Evolutionary conservation across 2,888 invertebrate species (phyloP).

Genomic region (Euplagia quadripunctaria): DNA sequence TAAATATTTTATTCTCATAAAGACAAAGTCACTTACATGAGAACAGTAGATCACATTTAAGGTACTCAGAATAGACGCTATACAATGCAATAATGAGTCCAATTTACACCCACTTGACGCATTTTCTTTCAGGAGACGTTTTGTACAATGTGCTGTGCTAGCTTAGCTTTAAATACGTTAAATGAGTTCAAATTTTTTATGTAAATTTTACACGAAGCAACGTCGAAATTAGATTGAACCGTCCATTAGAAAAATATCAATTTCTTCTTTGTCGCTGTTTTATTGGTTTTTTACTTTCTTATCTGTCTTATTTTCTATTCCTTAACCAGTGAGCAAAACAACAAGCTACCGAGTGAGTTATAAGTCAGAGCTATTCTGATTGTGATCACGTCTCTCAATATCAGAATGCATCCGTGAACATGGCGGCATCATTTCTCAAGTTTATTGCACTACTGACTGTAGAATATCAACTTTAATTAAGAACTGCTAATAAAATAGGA

Average conservation of each 20-base stretch:
- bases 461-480: slow-evolving; percentile 1
- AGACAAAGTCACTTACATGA: no score
- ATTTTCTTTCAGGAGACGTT: no score
- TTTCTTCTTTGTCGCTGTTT: neutral
- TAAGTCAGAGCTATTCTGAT: slow-evolving; percentile 30
- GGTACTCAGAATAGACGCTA: no score
- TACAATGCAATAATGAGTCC: no score
- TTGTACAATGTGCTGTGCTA: no score
- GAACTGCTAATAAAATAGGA: neutral
- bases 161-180: no score
- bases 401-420: slow-evolving; percentile 21
- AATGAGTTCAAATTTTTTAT: no score
- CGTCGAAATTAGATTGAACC: neutral
- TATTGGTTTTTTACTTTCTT: neutral
- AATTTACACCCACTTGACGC: no score
- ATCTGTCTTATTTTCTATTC: neutral
- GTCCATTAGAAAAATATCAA: neutral
- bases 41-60: no score
- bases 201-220: no score
- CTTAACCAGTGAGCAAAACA: neutral
- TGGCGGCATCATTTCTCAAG: neutral
- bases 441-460: neutral
- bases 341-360: neutral
- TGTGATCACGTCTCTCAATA: slow-evolving; percentile 52
- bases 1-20: no score